Evolutionary conservation across 2,888 invertebrate species (phyloP).

Genomic region (Oxycera nigricornis): DNA sequence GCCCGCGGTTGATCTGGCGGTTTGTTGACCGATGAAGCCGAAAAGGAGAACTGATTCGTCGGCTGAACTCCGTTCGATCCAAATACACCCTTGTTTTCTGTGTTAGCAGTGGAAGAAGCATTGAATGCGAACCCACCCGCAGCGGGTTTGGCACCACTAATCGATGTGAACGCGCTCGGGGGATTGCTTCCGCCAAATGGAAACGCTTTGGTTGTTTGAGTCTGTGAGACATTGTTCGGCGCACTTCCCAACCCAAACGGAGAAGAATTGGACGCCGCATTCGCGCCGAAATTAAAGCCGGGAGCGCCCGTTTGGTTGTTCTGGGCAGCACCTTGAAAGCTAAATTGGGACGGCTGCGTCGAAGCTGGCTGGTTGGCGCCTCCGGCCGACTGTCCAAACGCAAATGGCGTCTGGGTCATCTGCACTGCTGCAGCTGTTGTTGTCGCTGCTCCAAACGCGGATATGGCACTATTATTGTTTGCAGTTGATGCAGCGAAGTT

Average conservation of each 20-base stretch:
- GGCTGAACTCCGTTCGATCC: not conserved
- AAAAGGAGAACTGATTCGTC: constrained; percentile 14
- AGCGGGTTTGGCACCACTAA: constrained; percentile 8
- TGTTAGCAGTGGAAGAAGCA: not conserved
- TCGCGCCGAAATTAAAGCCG: constrained; percentile 4
- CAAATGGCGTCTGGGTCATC: constrained; percentile 21
- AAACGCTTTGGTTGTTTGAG: constrained; percentile 7
- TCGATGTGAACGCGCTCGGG: constrained; percentile 21
- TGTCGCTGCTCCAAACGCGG: not conserved
- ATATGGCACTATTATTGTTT: not conserved
- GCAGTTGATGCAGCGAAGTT: not conserved
- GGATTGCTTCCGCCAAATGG: not conserved
- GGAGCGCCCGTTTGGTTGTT: not conserved
- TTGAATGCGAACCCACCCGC: constrained; percentile 27
- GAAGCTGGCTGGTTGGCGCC: constrained; percentile 26
- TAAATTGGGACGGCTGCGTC: constrained; percentile 20
- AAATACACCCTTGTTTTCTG: constrained; percentile 13
- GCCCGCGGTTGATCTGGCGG: not conserved
- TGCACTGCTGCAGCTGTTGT: constrained; percentile 15
- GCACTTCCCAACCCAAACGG: constrained; percentile 11
- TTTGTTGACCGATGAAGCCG: not conserved
- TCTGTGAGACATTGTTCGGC: not conserved
- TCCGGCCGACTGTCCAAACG: not conserved
- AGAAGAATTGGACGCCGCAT: not conserved
- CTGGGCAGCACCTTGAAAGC: constrained; percentile 37